Evolutionary conservation across 2,797 vertebrate species (phyloP).

Genomic region (Phoeniculus purpureus): DNA sequence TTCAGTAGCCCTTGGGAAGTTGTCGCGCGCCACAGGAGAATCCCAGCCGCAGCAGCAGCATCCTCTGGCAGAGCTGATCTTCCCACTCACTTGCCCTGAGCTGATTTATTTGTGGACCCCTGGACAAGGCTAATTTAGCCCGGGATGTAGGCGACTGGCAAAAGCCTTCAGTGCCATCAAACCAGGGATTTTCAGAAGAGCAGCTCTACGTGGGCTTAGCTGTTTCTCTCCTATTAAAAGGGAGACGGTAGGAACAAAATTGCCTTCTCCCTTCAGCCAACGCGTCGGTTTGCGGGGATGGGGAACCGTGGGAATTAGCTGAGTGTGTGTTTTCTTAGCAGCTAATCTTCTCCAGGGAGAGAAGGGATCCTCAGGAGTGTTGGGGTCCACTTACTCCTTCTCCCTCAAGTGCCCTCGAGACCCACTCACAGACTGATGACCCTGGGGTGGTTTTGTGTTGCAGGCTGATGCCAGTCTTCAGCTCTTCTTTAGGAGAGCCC

Average conservation of each 20-base stretch:
- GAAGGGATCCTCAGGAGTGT: constrained; percentile 27
- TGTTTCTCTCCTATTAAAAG: constrained; percentile 35
- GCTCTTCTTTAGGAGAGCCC: neutral
- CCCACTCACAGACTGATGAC: constrained; percentile 25
- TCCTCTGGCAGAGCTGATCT: constrained; percentile 42
- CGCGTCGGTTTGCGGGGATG: constrained; percentile 46
- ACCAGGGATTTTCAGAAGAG: constrained; percentile 36
- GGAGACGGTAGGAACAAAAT: neutral
- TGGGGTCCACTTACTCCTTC: constrained; percentile 53
- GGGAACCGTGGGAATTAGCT: constrained; percentile 47
- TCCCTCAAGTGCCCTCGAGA: constrained; percentile 41
- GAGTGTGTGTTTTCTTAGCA: constrained; percentile 13
- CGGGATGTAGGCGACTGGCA: constrained; percentile 23
- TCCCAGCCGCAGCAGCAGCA: neutral
- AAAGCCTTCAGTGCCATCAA: neutral
- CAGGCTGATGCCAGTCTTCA: constrained; percentile 1
- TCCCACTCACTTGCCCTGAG: constrained; percentile 52
- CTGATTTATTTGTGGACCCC: constrained; percentile 64
- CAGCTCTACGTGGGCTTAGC: neutral
- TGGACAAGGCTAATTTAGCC: constrained; percentile 40
- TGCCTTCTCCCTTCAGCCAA: constrained; percentile 34
- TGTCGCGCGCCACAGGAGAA: neutral
- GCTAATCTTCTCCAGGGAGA: constrained; percentile 25
- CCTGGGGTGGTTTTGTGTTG: constrained; percentile 39
- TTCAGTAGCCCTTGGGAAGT: neutral